Percentiles rank a stretch among this genome's conserved stretches.
These are phyloP conservation scores for Pseudochaenichthys georgianus DNA, from an alignment of 2,797 vertebrate species.

Conservation along the genomic window DNA sequence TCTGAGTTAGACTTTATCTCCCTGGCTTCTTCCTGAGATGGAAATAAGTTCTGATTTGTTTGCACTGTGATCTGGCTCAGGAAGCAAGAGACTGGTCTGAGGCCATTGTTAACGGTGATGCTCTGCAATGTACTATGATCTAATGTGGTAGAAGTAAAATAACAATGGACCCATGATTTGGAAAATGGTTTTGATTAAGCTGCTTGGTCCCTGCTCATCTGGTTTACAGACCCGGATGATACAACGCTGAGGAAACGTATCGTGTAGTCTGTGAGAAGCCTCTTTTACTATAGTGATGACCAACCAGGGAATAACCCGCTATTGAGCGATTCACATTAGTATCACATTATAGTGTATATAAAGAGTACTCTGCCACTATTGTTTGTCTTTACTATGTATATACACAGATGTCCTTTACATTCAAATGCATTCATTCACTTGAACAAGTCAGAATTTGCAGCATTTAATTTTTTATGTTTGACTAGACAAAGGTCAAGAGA, in stretches of 20 bases:
- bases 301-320: background rate
- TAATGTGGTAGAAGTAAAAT: constrained; percentile 1
- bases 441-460: no score
- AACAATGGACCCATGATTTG: background rate
- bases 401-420: background rate
- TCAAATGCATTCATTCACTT: no score
- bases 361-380: no score
- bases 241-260: background rate
- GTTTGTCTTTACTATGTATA: background rate
- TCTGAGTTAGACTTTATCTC: constrained; percentile 42
- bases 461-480: background rate
- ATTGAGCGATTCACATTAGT: background rate
- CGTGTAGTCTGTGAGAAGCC: background rate
- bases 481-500: background rate
- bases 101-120: constrained; percentile 14
- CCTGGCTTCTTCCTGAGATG: constrained; percentile 40
- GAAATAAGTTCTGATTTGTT: constrained; percentile 59
- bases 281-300: background rate
- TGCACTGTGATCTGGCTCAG: constrained; percentile 18
- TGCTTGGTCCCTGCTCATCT: background rate
- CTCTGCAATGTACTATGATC: background rate
- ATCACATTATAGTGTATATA: background rate
- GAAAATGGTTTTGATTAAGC: background rate
- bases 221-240: background rate
- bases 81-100: constrained; percentile 8